phyloP scores from a whole-genome alignment of 2,113 vertebrate species.

The Lamprotornis superbus region DNA sequence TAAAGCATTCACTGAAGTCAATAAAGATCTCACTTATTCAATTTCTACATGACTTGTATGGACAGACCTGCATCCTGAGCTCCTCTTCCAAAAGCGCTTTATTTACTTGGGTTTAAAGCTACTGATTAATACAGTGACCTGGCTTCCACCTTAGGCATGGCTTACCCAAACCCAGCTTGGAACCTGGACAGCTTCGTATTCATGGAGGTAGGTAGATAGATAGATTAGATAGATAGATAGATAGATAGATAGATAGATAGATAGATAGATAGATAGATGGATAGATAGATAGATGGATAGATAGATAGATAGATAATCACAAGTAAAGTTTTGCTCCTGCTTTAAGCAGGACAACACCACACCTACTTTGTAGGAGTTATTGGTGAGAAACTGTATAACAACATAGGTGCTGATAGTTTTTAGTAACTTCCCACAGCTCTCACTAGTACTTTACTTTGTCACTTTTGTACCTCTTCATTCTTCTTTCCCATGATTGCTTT shows the following conservation, averaged over 20 bases:
- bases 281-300: neutral
- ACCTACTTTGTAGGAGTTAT: neutral
- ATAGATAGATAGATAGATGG: neutral
- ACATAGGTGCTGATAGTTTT: neutral
- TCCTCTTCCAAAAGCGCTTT: neutral
- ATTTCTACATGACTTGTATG: neutral
- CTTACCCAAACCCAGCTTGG: rapidly evolving
- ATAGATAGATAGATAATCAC: neutral
- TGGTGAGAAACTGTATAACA: neutral
- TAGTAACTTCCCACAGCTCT: neutral
- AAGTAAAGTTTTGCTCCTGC: neutral
- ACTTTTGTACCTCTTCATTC: neutral
- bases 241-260: neutral
- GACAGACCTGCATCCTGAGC: neutral
- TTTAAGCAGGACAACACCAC: neutral
- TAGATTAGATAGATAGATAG: neutral
- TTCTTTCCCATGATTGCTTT: neutral
- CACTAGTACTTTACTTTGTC: neutral
- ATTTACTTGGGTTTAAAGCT: neutral
- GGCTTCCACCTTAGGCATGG: neutral
- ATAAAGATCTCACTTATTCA: neutral
- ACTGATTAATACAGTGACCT: neutral
- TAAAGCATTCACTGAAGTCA: neutral
- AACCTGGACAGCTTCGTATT: neutral
- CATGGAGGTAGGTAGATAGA: too few species aligned